Evolutionary conservation across 2,113 vertebrate genomes (phyloP), one percentile per base, ranked within the genome.

Genomic region (Ammodytes marinus): DNA sequence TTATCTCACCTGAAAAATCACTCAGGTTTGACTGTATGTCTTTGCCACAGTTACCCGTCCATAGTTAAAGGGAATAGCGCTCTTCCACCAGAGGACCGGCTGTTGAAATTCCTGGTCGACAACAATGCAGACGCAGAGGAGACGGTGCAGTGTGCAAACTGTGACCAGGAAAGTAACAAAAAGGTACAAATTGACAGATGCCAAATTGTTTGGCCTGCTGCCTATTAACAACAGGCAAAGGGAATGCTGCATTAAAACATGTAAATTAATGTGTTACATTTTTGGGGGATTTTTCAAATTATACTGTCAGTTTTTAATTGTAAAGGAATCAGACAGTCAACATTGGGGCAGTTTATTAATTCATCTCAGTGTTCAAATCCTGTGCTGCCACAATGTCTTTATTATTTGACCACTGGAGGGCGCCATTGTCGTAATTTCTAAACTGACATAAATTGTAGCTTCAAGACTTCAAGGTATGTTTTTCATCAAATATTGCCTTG

Each of bases 41-140:
- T 70, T 69, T 49, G 2, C n/a, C 40, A 39, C 91, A 99, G 97
- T 50, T 96, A 97, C 77, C 95, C 94, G 67, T 98, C 97, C 0
- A 71, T 95, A 61, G 94, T 99, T 67, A 98, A 97, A 87, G 97
- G 96, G 37, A 95, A 94, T 52, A 95, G 90, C 0, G 94, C 94
- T 5, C 95, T 98, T 8, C 97, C 97, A 0, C 96, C 96, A 0
- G 96, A 97, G 77, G 98, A 98, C 83, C 95, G 95, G 13, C 95
- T 99, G 55, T 93, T 99, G 50, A 97, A 96, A 93, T 98, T 99
- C 91, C 94, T 98, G 77, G 96, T 99, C 79, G 97, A 98, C 91
- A 97, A 95, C 82, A 97, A 96, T 0, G 92, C 95, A 0, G 97
- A 97, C 0, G 3, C 89, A 0, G 95, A 96, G 59, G 96, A 98